Evolutionary conservation across 2,888 invertebrate species (phyloP), one percentile per base, ranked within the genome.

Genomic region (Cheilosia vernalis): DNA sequence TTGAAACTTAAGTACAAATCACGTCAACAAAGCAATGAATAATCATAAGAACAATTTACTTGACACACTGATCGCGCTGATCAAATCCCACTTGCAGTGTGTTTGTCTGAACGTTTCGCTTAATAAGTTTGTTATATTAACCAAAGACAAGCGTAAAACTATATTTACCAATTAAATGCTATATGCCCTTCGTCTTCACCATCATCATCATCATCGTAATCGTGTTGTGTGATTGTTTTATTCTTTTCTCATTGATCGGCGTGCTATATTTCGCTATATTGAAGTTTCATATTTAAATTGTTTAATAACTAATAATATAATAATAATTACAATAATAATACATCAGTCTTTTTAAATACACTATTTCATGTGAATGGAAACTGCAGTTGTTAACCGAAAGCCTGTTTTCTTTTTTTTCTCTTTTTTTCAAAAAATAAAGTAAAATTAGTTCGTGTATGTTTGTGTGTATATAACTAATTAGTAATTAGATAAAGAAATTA

Each of bases 311-410:
- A 47, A 86, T 86, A 82, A 86, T 86, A 82, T 86, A 76, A 77
- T 72, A 79, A 79, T 85, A 67, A 74, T 70, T 60, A 72, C 73
- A 74, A 80, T 80, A 86, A 86, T 86, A 86, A 86, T 86, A 85
- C 63, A 86, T 86, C 86, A 86, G 86, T 86, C 86, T 86, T 86
- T 86, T 86, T 76, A 72, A 86, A 78, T 86, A 86, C 77, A 86
- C 86, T 86, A 86, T 86, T 86, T 86, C 85, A 72, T 77, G 81
- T 85, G 85, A 85, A 67, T 33, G 85, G 81, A 67, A 81, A 81
- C 67, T 83, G 66, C 49, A 67, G 70, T 67, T 80, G 51, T 81
- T 77, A 85, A 85, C 85, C 66, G 61, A 85, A 85, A 77, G 76
- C 81, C 72, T 76, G 47, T 66, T 76, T 79, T 74, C 19, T 47